Base-by-base conservation (phyloP, 2,113 vertebrate genomes). In the Erythrolamprus reginae region DNA sequence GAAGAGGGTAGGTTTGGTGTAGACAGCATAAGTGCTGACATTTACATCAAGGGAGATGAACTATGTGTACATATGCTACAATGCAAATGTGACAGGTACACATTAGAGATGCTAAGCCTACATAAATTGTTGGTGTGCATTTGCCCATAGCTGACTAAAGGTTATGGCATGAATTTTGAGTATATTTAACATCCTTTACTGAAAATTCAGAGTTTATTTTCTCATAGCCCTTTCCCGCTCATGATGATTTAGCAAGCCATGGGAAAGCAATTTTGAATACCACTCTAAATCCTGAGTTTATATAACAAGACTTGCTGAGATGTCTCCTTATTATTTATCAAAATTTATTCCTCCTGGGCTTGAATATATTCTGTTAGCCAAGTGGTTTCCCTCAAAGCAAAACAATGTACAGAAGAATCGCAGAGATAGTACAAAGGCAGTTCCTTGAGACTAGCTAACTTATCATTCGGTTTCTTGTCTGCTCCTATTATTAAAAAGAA, bases 261-360 rank as follows among this genome's bases (percentile, higher is more conserved):
- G 86, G 70, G 52, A 91, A 91, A 91, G 86, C 90, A 91, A 91
- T 91, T 91, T 50, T 91, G 90, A 88, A 91, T 91, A 88, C 45
- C 45, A 58, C 47, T 83, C 86, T 88, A 88, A 83, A 88, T 88
- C 90, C 86, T 83, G 52, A 88, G 86, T 88, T 88, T 83, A 91
- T 87, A 88, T 88, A 91, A 88, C 70, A 91, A 58, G 52, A 65
- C 52, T 91, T 24, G 70, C 90, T 28, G 86, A 88, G 90, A 91
- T 86, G 88, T 84, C 86, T 58, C 82, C 42, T 88, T 88, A 91
- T 88, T 88, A 91, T 91, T 88, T 88, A 88, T 88, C n/a, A 55
- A 91, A 86, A 91, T 91, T 91, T 88, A 91, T 91, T 61, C 70
- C 86, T 91, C 53, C 52, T 88, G n/a, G 70, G 53, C 86, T 83